Percentiles rank a stretch among this genome's conserved stretches.
These are phyloP conservation scores for Drosophila saltans DNA, from an alignment of 1,140 invertebrate species.

Conservation along the genomic window DNA sequence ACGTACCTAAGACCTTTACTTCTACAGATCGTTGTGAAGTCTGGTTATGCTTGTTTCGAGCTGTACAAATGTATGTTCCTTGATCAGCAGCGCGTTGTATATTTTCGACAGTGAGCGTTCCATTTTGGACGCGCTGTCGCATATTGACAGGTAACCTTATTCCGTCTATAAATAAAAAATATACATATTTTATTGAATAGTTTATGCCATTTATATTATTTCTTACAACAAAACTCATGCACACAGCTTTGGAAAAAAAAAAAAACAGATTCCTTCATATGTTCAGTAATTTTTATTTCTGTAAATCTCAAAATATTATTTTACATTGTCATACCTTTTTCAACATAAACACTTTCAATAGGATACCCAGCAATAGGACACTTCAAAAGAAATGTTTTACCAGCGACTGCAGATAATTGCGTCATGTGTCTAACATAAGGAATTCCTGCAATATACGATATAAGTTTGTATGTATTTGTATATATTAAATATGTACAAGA, in stretches of 20 bases:
- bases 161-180: slow-evolving; percentile 83
- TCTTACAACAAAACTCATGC: too few relatives aligned
- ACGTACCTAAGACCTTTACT: slow-evolving; percentile 85
- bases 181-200: too few relatives aligned
- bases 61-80: slow-evolving; percentile 88
- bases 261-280: too few relatives aligned
- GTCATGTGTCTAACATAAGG: slow-evolving; percentile 88
- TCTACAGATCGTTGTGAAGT: slow-evolving; percentile 85
- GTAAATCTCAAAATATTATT: neutral
- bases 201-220: too few relatives aligned
- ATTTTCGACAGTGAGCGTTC: slow-evolving; percentile 86
- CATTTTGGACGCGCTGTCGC: slow-evolving; percentile 87
- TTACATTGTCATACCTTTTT: slow-evolving; percentile 85
- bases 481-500: neutral
- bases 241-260: too few relatives aligned
- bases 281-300: too few relatives aligned
- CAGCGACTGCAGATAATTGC: slow-evolving; percentile 88
- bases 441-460: slow-evolving; percentile 84
- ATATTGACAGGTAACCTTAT: slow-evolving; percentile 87
- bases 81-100: slow-evolving; percentile 87
- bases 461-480: slow-evolving; percentile 2
- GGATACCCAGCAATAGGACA: slow-evolving; percentile 90
- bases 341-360: slow-evolving; percentile 87
- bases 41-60: slow-evolving; percentile 86
- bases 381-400: slow-evolving; percentile 86